Base-by-base conservation (phyloP, 2,888 invertebrate species). In the Cheilosia urbana region DNA sequence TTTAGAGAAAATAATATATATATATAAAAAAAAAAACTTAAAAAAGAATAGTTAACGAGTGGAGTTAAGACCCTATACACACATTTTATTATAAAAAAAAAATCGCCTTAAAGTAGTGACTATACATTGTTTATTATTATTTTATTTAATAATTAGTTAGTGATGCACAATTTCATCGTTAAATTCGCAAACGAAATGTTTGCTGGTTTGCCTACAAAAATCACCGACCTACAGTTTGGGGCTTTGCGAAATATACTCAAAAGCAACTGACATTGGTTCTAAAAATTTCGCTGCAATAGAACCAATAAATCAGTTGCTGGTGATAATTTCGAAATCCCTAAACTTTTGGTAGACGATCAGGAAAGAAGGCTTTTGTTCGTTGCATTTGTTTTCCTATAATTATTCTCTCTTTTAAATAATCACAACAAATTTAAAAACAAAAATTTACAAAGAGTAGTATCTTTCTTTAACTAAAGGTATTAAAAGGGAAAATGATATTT, bases 101-200 rank as follows among this genome's bases (percentile, higher is more conserved):
- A 89, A 88, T 90, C 89, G 89, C 89, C 92, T 92, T 92, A 92
- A 91, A 91, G 89, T 92, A 92, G 91, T 92, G 92, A 92, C 92
- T 92, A 92, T 92, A 92, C 91, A 92, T 91, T 89, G 89, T 90
- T 91, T 91, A 58, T 78, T 77, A 37, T 66, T 77, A 62, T 69
- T 68, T 83, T 68, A n/a, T 80, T 76, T 47, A 63, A 62, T 71
- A 51, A 69, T 72, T 73, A 69, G 57, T 83, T 87, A 78, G 78
- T 78, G 63, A 19, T 72, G 21, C 15, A 47, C 88, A 88, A 88
- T 88, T 88, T 58, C 19, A 84, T 88, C n/a, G 13, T 58, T 60
- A 76, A 76, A 76, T 76, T 76, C 60, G 60, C 78, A 62, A 75
- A 75, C 49, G 58, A 42, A 47, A 62, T 66, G 27, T 45, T 66